phyloP scores from a whole-genome alignment of 64 coral and sea anemone species.

The Stichodactyla mertensii region DNA sequence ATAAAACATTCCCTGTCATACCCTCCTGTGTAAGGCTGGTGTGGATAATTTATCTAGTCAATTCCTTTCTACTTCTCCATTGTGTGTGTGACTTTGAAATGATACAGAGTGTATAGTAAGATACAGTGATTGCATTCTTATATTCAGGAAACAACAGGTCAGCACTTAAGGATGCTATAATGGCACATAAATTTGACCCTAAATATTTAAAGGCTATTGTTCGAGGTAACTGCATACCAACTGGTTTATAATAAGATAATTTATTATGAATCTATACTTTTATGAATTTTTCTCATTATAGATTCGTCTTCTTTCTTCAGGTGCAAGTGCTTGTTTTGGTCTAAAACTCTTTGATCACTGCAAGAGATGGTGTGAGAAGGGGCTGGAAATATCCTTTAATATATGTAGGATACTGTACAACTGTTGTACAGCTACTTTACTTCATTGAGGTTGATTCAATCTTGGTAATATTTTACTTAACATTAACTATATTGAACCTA shows the following conservation, averaged over 20 bases:
- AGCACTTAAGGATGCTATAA: slow-evolving; percentile 71
- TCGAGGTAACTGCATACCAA: slow-evolving; percentile 39
- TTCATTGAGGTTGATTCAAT: neutral
- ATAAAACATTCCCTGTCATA: too few relatives aligned
- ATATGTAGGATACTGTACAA: neutral
- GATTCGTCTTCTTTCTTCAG: slow-evolving; percentile 27
- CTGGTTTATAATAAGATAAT: neutral
- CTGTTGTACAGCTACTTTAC: neutral
- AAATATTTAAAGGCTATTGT: slow-evolving; percentile 83
- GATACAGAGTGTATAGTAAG: neutral
- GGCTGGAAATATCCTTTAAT: slow-evolving; percentile 73
- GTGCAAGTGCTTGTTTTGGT: slow-evolving; percentile 63
- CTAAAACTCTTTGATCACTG: slow-evolving; percentile 70
- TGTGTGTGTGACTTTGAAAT: too few relatives aligned
- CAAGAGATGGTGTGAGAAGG: slow-evolving; percentile 70
- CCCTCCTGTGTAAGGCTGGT: too few relatives aligned
- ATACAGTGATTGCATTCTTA: neutral
- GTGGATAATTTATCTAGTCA: too few relatives aligned
- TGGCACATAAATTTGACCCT: slow-evolving; percentile 59
- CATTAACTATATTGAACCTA: slow-evolving; percentile 43
- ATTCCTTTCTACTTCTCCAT: too few relatives aligned
- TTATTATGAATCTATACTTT: neutral
- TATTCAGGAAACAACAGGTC: slow-evolving; percentile 77
- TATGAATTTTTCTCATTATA: too few relatives aligned
- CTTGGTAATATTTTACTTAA: slow-evolving; percentile 5